Base-by-base conservation (phyloP, 2,113 vertebrate genomes). In the Carassius auratus region DNA sequence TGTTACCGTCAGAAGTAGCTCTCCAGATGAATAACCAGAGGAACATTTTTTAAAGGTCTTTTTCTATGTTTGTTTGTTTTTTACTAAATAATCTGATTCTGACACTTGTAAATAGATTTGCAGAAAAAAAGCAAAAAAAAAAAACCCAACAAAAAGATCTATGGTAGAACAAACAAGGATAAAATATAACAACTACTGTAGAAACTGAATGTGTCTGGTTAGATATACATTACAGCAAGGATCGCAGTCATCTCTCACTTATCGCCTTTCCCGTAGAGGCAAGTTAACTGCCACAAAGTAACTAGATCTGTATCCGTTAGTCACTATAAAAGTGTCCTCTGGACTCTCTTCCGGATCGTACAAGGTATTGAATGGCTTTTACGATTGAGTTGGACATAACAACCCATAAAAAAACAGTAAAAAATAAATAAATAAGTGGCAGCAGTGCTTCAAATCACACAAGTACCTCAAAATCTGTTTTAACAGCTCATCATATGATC, bases 61-160 rank as follows among this genome's bases (percentile, higher is more conserved):
- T 94, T 77, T 61, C 4, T 36, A 4, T 92, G 57, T 55, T 55
- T 55, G 3, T 15, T 55, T 93, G 93, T 57, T 93, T 94, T 93
- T 79, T 94, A 93, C 92, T 69, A 55, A 90, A 61, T 77, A 85
- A 88, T 86, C 87, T 59, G 81, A 68, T 75, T 30, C 13, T 15
- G 78, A 81, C 81, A 38, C 83, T 86, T 81, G 74, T 85, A 68
- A 78, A 78, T 77, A 78, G 45, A 85, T 78, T 85, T 84, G 77
- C 38, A 55, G 52, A 68, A 85, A 55, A 61, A 73, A 45, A 10
- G 1, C 42, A 15, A 55, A 74, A 26, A 55, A 74, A 26, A 26
- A 33, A 57, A 30, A 14, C 2, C 10, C 15, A 38, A 33, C 73
- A 26, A 68, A 81, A 81, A 66, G 45, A 4, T 69, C 26, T 64